phyloP scores from a whole-genome alignment of 1,140 invertebrate genomes.

The Hycleus phaleratus region DNA sequence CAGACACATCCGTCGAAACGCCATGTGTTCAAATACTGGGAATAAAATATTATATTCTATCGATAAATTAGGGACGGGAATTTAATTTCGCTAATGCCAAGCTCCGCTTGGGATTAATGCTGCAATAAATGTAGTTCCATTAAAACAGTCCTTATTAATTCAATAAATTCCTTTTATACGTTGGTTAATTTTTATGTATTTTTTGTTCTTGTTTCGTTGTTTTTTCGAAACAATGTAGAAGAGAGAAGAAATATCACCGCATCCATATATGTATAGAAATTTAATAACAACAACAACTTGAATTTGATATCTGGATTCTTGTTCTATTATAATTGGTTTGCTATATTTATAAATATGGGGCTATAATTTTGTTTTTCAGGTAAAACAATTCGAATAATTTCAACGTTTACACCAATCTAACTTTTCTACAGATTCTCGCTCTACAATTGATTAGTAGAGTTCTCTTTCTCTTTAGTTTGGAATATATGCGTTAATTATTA shows the following conservation, averaged over 20 bases:
- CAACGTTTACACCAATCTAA: background rate
- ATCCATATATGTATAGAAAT: too few species aligned
- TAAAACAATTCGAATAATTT: constrained; percentile 13
- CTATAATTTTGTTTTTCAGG: constrained; percentile 2
- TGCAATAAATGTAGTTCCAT: constrained; percentile 26
- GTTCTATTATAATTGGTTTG: background rate
- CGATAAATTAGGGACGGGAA: constrained; percentile 34
- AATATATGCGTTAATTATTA: constrained; percentile 15
- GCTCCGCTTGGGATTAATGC: constrained; percentile 31
- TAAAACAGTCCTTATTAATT: constrained; percentile 34
- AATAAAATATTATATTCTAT: constrained; percentile 34
- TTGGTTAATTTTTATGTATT: background rate
- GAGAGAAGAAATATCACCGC: too few species aligned
- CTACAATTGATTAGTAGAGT: constrained; percentile 5
- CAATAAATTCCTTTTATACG: constrained; percentile 35
- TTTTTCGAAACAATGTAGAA: too few species aligned
- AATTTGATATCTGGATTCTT: too few species aligned
- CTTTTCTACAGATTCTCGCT: constrained; percentile 8
- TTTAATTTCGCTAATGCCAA: constrained; percentile 37
- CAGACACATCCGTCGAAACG: constrained; percentile 10
- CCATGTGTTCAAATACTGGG: constrained; percentile 32
- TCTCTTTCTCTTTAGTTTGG: background rate
- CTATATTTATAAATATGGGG: background rate
- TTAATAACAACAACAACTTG: too few species aligned
- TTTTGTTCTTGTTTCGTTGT: too few species aligned